Base-by-base conservation (phyloP, 2,888 invertebrate genomes). In the Bellardia pandia region DNA sequence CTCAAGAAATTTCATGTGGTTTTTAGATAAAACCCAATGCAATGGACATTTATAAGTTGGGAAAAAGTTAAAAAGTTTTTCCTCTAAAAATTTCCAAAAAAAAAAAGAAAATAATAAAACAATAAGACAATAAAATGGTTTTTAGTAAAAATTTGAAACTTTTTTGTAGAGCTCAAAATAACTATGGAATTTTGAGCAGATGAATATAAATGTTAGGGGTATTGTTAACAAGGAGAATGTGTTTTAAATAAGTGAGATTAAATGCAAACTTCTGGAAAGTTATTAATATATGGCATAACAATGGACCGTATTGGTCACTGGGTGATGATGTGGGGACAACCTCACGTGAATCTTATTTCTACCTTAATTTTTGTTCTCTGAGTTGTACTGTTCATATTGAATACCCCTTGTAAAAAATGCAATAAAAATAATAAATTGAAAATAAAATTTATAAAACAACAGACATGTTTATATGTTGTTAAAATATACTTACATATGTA, bases 31-130 rank as follows among this genome's bases (percentile, higher is more conserved):
- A 78, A 51, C 53, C 66, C 5, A 66, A 84, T 78, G 74, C 78
- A 78, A 84, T 84, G 78, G 84, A 84, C 78, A 84, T 78, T 84
- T 84, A 84, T 84, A 74, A 74, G 78, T 72, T 64, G 30, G 53
- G 11, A 72, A 62, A 64, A 83, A 77, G n/a, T 68, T 75, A 48
- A 23, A 68, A 82, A 82, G 42, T 78, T 58, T 48, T 42, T 58
- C 33, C 23, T 30, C 8, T 37, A 66, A 45, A 66, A n/a, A 62
- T 30, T 23, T 45, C 23, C 23, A 23, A 23, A 23, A 23, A 23
- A 23, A 9, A 16, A 58, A 68, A 53, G 4, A 45, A 71, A 56
- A 64, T 42, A 51, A 60, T 51, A 78, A 84, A 72, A 84, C 48
- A 78, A 53, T 83, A 71, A 72, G 77, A 83, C 64, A 62, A 64